Conservation (phyloP, 2,113 vertebrate species). For the Coptodon bakossiorum region DNA sequence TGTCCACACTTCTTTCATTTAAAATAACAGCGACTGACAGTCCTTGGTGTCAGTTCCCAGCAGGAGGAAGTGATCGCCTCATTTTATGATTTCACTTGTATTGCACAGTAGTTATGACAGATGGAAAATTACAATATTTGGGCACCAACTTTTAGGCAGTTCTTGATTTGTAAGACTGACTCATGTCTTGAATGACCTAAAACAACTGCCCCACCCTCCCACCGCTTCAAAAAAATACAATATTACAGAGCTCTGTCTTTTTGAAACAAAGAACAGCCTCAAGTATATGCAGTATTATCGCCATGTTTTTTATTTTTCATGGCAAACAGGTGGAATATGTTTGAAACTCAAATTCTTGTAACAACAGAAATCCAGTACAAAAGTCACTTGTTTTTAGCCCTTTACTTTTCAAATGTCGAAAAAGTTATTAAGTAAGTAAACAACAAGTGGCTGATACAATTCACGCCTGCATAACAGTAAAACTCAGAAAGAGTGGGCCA, state of each 20-base stretch:
- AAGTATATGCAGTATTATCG: not conserved
- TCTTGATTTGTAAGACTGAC: not conserved
- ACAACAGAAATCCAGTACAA: not conserved
- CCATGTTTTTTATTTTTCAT: not conserved
- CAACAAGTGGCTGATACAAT: not conserved
- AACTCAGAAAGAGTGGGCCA: not conserved
- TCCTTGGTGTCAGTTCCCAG: not conserved
- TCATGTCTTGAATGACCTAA: not conserved
- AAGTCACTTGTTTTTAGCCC: not conserved
- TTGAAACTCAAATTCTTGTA: not conserved
- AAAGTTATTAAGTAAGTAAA: not conserved
- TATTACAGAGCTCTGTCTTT: not conserved
- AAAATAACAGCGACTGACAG: not conserved
- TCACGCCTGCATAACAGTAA: not conserved
- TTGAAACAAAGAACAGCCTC: not conserved
- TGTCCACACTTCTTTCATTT: not conserved
- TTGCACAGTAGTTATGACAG: not conserved
- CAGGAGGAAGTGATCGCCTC: not conserved
- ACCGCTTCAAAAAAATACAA: not conserved
- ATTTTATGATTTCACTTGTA: not conserved
- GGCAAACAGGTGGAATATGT: not conserved
- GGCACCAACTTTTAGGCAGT: not conserved
- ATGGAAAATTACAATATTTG: not conserved
- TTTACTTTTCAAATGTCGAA: not conserved
- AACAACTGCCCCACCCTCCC: rapidly evolving